Percentiles rank a stretch among this genome's conserved stretches.
These are phyloP conservation scores for Alca torda DNA, from an alignment of 2,797 vertebrate species.

Conservation along the genomic window DNA sequence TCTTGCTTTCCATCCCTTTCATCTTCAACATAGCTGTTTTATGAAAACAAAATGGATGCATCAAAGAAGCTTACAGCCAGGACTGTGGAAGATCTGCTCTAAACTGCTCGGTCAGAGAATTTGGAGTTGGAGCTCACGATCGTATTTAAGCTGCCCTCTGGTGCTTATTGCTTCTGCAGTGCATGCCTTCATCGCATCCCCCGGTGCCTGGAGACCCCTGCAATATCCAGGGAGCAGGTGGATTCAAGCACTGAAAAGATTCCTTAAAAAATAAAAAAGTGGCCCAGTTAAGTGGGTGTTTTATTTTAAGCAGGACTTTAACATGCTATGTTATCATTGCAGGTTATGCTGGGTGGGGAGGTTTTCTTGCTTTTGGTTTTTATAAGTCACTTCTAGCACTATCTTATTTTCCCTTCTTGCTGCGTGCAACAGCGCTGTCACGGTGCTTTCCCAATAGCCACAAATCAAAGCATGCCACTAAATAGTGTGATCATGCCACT, in stretches of 20 bases:
- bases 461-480: neutral
- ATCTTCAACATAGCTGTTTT: neutral
- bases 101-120: neutral
- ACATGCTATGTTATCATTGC: neutral
- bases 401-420: neutral
- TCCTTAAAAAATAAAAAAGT: no score
- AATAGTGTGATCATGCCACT: fast-evolving
- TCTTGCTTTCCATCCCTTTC: neutral
- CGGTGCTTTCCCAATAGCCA: neutral
- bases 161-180: neutral
- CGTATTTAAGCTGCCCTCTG: conserved; percentile 42
- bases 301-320: neutral
- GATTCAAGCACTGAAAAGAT: neutral
- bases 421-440: neutral
- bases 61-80: neutral
- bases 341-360: neutral
- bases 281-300: neutral
- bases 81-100: neutral
- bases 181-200: neutral
- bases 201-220: neutral
- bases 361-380: neutral
- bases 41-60: neutral
- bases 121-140: neutral
- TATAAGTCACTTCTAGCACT: neutral
- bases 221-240: neutral